Conservation (phyloP, 2,797 vertebrate species). For the Helarctos malayanus region DNA sequence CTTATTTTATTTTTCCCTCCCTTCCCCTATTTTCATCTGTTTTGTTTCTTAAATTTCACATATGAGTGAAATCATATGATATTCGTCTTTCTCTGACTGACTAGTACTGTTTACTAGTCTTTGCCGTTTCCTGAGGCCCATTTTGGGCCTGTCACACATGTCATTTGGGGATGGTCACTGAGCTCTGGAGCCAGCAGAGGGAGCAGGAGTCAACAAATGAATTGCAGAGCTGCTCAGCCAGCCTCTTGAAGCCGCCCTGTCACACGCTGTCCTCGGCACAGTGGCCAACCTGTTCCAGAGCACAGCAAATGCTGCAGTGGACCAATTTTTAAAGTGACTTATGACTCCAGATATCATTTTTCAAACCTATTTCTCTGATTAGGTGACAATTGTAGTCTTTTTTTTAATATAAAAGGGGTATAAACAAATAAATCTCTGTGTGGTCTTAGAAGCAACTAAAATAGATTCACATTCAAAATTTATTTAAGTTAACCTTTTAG, state of each 20-base stretch:
- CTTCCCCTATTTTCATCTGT: neutral
- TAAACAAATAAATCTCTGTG: neutral
- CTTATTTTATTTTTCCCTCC: neutral
- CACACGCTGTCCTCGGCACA: accelerated
- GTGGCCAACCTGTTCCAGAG: accelerated
- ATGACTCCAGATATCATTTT: neutral
- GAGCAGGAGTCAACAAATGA: slow-evolving; percentile 72
- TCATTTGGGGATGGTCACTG: neutral
- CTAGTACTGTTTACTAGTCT: neutral
- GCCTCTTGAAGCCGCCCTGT: neutral
- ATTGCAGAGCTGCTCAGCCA: neutral
- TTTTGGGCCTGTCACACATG: accelerated
- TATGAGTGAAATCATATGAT: neutral
- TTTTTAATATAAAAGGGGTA: neutral
- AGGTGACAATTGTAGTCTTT: neutral
- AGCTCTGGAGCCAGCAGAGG: slow-evolving; percentile 74
- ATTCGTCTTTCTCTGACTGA: neutral
- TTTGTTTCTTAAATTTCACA: neutral
- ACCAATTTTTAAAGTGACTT: neutral
- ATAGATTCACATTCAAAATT: slow-evolving; percentile 1
- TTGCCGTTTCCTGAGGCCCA: neutral
- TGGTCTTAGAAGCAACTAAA: slow-evolving; percentile 10
- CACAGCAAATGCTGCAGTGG: neutral
- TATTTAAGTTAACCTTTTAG: slow-evolving; percentile 3
- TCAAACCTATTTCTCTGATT: neutral